phyloP scores from a whole-genome alignment of 2,797 vertebrate species.

The Gila robusta region DNA sequence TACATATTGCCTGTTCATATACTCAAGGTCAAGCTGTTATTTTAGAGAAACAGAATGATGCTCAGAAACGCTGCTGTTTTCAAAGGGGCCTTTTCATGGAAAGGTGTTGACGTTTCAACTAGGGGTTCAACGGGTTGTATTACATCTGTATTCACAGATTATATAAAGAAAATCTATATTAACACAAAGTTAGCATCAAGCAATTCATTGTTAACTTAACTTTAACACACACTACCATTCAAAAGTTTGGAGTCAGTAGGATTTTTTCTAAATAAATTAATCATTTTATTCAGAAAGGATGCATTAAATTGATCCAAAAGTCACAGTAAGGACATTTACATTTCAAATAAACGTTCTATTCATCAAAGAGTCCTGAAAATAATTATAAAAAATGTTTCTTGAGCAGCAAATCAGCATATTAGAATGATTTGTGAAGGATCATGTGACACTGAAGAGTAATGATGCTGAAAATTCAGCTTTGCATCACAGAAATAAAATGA shows the following conservation, averaged over 20 bases:
- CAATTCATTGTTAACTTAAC: too few relatives aligned
- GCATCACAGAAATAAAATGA: neutral
- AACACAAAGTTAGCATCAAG: neutral
- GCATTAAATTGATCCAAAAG: neutral
- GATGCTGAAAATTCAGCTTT: neutral
- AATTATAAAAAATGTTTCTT: neutral
- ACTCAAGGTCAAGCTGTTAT: constrained; percentile 22
- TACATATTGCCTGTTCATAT: neutral
- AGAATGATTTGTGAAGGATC: neutral
- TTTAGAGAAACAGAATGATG: neutral
- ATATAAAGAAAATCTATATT: neutral
- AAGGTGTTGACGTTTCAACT: neutral
- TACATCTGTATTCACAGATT: neutral
- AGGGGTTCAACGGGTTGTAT: neutral
- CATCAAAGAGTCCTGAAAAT: neutral
- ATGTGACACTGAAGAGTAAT: neutral
- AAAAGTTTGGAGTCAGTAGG: too few relatives aligned
- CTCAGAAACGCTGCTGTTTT: neutral
- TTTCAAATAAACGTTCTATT: neutral
- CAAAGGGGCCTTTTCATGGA: neutral
- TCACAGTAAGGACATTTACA: too few relatives aligned
- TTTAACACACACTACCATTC: too few relatives aligned
- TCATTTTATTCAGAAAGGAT: neutral
- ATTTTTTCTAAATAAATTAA: neutral
- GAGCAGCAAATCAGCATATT: neutral